These are phyloP conservation scores for Telmatherina bonti DNA, from an alignment of 2,797 vertebrate species.

Conservation along the genomic window DNA sequence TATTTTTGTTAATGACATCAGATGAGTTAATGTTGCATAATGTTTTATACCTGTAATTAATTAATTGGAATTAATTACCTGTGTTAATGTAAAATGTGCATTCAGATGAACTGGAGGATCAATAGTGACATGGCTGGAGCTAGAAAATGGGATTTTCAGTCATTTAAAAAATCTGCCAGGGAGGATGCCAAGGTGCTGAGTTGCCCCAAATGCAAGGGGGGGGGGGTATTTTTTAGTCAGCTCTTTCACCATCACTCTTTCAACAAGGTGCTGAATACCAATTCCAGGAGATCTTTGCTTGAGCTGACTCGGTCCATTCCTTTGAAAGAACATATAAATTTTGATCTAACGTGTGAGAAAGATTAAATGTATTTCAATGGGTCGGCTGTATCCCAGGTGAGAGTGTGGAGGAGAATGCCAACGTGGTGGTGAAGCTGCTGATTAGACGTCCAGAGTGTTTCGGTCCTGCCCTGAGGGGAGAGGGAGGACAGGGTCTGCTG, in stretches of 20 bases:
- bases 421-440: conserved; percentile 97
- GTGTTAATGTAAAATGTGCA: too few relatives aligned
- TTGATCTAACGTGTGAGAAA: not conserved
- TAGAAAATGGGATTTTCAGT: conserved; percentile 7
- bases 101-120: not conserved
- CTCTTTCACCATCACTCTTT: not conserved
- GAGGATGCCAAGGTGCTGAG: conserved; percentile 17
- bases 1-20: too few relatives aligned
- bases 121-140: not conserved
- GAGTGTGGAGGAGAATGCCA: conserved; percentile 98
- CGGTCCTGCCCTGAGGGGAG: conserved; percentile 95
- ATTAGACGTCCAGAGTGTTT: conserved; percentile 97
- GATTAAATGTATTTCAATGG: not conserved
- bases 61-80: too few relatives aligned
- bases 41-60: too few relatives aligned
- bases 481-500: conserved; percentile 95
- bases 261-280: not conserved
- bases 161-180: conserved; percentile 1
- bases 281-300: conserved; percentile 1
- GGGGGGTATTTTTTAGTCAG: too few relatives aligned
- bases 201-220: conserved; percentile 1
- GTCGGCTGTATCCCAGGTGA: conserved; percentile 84
- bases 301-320: conserved; percentile 6
- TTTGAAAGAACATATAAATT: conserved; percentile 1
- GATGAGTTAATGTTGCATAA: too few relatives aligned